These are phyloP conservation scores for Sebastes reedi DNA, from an alignment of 2,797 vertebrate genomes.

Conservation along the genomic window DNA sequence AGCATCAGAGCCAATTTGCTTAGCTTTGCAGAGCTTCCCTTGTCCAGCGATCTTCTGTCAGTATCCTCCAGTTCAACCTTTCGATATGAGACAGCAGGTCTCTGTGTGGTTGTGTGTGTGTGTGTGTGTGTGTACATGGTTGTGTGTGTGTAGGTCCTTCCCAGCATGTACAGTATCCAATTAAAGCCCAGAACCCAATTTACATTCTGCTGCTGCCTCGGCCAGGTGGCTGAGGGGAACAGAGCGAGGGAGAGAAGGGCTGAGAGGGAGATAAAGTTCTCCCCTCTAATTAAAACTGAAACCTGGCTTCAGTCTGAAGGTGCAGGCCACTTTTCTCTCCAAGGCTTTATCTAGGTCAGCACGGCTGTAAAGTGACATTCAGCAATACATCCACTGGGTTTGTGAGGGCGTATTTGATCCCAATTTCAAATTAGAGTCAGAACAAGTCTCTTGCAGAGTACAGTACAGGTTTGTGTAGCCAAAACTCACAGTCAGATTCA, in stretches of 20 bases:
- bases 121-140: not conserved
- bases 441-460: not conserved
- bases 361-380: constrained; percentile 54
- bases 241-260: constrained; percentile 26
- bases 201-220: constrained; percentile 61
- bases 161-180: constrained; percentile 62
- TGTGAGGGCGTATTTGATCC: constrained; percentile 8
- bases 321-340: constrained; percentile 44
- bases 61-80: constrained; percentile 22
- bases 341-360: constrained; percentile 63
- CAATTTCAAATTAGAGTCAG: constrained; percentile 40
- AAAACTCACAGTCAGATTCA: not conserved
- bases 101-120: not conserved
- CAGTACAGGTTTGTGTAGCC: not conserved
- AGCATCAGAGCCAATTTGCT: not conserved
- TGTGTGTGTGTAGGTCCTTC: not conserved
- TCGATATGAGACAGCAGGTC: constrained; percentile 8
- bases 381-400: constrained; percentile 24
- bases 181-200: constrained; percentile 66
- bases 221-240: constrained; percentile 60
- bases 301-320: constrained; percentile 58
- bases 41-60: constrained; percentile 12
- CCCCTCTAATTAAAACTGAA: constrained; percentile 70
- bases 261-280: constrained; percentile 62
- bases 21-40: constrained; percentile 2